Conservation (phyloP, 2,113 vertebrate genomes). For the Danionella cerebrum region DNA sequence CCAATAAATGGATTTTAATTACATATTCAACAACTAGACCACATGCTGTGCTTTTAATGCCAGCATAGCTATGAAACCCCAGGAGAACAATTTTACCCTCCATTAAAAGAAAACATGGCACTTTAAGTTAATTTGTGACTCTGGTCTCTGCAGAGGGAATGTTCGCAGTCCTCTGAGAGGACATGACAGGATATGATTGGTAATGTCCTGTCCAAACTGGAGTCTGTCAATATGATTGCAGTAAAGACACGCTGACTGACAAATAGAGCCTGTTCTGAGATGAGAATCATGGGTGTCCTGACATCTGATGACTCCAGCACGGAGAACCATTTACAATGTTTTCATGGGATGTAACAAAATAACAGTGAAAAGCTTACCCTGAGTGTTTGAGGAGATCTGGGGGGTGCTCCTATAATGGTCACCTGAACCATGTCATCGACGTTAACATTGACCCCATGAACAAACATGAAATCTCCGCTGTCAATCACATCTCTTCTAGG, state of each 20-base stretch:
- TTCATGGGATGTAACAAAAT: neutral
- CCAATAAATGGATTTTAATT: neutral
- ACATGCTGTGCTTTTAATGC: neutral
- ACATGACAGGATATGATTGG: neutral
- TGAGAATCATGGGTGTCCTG: neutral
- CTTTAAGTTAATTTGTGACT: neutral
- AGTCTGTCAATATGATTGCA: neutral
- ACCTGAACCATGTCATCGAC: conserved; percentile 82
- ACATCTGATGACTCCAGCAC: neutral
- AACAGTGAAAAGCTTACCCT: conserved; percentile 62
- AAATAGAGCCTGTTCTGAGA: neutral
- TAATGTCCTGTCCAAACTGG: neutral
- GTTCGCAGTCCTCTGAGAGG: neutral
- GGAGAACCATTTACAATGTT: neutral
- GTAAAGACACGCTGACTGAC: neutral
- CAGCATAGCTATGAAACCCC: neutral
- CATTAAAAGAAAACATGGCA: neutral
- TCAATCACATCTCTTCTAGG: conserved; percentile 63
- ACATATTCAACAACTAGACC: neutral
- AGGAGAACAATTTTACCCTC: neutral
- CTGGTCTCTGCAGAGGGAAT: neutral
- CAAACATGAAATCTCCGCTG: conserved; percentile 65
- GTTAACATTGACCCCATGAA: conserved; percentile 69
- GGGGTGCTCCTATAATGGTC: conserved; percentile 61
- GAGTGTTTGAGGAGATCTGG: conserved; percentile 54